phyloP scores from a whole-genome alignment of 2,113 vertebrate species.

The Atherinomorus stipes region DNA sequence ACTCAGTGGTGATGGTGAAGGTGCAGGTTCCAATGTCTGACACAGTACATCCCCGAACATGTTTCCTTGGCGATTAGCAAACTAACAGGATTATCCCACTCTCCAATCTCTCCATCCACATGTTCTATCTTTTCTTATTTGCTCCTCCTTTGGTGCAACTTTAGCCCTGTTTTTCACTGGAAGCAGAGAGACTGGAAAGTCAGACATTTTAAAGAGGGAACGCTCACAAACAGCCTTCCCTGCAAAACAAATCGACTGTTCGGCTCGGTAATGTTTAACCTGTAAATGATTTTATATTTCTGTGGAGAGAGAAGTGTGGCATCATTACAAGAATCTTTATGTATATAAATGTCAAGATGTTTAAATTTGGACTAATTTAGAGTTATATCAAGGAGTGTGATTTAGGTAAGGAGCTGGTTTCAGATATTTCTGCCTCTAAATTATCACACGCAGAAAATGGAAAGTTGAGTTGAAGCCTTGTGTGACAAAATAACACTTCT shows the following conservation, averaged over 20 bases:
- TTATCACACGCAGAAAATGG: neutral
- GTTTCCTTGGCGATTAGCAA: constrained; percentile 44
- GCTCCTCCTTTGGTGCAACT: constrained; percentile 2
- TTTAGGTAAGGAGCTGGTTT: neutral
- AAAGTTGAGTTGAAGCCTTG: neutral
- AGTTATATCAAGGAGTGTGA: neutral
- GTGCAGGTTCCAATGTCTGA: constrained; percentile 51
- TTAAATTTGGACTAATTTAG: no score
- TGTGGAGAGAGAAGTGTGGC: neutral
- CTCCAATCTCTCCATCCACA: constrained; percentile 40
- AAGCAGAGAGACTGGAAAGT: neutral
- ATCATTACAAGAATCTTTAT: neutral
- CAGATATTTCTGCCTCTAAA: neutral
- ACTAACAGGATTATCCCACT: constrained; percentile 60
- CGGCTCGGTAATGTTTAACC: neutral
- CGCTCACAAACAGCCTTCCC: constrained; percentile 12
- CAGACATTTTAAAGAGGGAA: no score
- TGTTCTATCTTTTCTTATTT: constrained; percentile 13
- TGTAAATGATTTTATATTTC: no score
- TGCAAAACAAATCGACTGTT: constrained; percentile 3
- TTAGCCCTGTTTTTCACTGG: neutral
- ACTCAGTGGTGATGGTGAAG: constrained; percentile 28
- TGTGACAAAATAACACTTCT: constrained; percentile 4
- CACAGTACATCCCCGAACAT: constrained; percentile 16
- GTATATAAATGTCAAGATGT: no score